These are phyloP conservation scores for Neoascia interrupta DNA, from an alignment of 2,888 invertebrate species.

Conservation along the genomic window DNA sequence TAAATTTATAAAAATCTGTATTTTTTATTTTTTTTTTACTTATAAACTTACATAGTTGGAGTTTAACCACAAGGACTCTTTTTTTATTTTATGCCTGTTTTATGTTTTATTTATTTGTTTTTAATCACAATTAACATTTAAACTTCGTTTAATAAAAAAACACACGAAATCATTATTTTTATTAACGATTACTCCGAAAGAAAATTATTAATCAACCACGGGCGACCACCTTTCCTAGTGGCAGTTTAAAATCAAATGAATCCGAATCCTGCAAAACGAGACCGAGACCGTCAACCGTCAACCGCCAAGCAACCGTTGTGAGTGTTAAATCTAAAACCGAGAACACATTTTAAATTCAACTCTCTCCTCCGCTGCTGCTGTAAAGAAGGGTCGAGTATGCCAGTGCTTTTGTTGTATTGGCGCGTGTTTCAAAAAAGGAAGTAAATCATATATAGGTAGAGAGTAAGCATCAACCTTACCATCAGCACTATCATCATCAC, in stretches of 20 bases:
- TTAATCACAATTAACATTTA: no score
- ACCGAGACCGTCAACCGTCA: slow-evolving; percentile 48
- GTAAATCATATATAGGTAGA: slow-evolving; percentile 68
- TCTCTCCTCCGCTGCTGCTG: slow-evolving; percentile 52
- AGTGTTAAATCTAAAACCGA: slow-evolving; percentile 67
- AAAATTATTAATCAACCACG: no score
- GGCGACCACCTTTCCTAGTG: slow-evolving; percentile 76
- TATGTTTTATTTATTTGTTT: no score
- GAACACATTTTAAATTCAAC: slow-evolving; percentile 66
- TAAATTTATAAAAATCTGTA: neutral
- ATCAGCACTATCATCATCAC: slow-evolving; percentile 32
- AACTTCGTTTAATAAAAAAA: no score
- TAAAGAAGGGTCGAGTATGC: slow-evolving; percentile 54
- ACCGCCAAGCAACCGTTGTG: slow-evolving; percentile 60
- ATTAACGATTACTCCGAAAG: no score
- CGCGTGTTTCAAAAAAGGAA: slow-evolving; percentile 64
- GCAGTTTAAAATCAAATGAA: slow-evolving; percentile 80
- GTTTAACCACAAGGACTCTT: no score
- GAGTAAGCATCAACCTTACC: slow-evolving; percentile 40
- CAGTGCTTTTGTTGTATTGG: slow-evolving; percentile 61
- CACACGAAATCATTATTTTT: no score
- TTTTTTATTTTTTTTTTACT: neutral
- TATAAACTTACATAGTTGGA: no score
- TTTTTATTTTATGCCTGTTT: no score
- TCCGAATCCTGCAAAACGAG: slow-evolving; percentile 72